Evolutionary conservation across 2,797 vertebrate species (phyloP), one percentile per base, ranked within the genome.

Genomic region (Nasua narica): DNA sequence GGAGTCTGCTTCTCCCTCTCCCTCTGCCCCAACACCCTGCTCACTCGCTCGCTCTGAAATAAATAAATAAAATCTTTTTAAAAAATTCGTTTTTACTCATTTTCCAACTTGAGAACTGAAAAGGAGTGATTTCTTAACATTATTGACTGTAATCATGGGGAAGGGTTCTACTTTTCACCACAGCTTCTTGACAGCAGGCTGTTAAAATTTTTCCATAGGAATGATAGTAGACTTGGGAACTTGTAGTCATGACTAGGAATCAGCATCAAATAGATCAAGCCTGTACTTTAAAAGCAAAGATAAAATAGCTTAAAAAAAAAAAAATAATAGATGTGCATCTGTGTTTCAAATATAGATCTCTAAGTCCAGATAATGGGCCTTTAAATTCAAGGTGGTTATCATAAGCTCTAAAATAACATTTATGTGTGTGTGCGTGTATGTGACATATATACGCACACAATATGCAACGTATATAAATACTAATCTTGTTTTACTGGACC

Each of bases 41-140:
- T n/a, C n/a, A n/a, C n/a, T n/a, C n/a, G n/a, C n/a, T n/a, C n/a
- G n/a, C n/a, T n/a, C n/a, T n/a, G n/a, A n/a, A n/a, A n/a, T n/a
- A n/a, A n/a, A 60, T 60, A 29, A 60, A 60, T 29, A 60, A 60
- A 29, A 60, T 29, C 12, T 60, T 29, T 60, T 29, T 0, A 0
- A 60, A 77, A n/a, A 48, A 21, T 69, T 95, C 11, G 29, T 43
- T 65, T 48, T 54, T 54, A 76, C 46, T 76, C 88, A 40, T 52
- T 94, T 88, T 89, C 65, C 37, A 93, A 27, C 21, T 27, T 67
- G 81, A 89, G 52, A 87, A 40, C 83, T 89, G 7, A 77, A 95
- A 83, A 32, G n/a, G 79, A 62, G 46, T 89, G 23, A 76, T 91
- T 95, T 90, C 11, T 86, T 78, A 88, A 62, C 37, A 72, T 81